These are phyloP conservation scores for Trematomus loennbergii DNA, from an alignment of 2,113 vertebrate genomes.

Conservation along the genomic window DNA sequence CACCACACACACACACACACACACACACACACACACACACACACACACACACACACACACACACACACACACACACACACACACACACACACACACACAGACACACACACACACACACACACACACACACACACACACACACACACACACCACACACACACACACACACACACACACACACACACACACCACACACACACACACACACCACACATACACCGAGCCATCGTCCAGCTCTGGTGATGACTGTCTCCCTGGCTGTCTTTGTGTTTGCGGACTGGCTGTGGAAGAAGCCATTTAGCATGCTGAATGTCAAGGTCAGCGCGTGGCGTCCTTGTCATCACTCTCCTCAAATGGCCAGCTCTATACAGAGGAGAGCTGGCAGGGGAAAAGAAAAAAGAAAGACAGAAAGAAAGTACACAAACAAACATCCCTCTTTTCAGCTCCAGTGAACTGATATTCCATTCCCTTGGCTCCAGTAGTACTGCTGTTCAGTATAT, in stretches of 20 bases:
- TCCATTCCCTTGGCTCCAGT: neutral
- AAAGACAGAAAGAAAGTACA: neutral
- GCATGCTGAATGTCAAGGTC: conserved; percentile 97
- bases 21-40: conserved; percentile 36
- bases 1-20: conserved; percentile 18
- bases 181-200: conserved; percentile 8
- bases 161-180: neutral
- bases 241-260: conserved; percentile 83
- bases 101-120: conserved; percentile 15
- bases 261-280: conserved; percentile 90
- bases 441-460: conserved; percentile 2
- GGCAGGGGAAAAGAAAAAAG: conserved; percentile 37
- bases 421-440: conserved; percentile 2
- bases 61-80: neutral
- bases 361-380: conserved; percentile 82
- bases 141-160: neutral
- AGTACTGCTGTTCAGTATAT: neutral
- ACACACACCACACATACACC: neutral
- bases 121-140: conserved; percentile 13
- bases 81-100: conserved; percentile 2
- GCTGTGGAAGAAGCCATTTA: conserved; percentile 94
- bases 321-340: conserved; percentile 91
- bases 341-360: conserved; percentile 93
- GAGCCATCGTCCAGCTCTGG: conserved; percentile 13
- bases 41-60: neutral